Evolutionary conservation across 1,140 invertebrate species (phyloP).

Genomic region (Aphaenogaster ashmeadi): DNA sequence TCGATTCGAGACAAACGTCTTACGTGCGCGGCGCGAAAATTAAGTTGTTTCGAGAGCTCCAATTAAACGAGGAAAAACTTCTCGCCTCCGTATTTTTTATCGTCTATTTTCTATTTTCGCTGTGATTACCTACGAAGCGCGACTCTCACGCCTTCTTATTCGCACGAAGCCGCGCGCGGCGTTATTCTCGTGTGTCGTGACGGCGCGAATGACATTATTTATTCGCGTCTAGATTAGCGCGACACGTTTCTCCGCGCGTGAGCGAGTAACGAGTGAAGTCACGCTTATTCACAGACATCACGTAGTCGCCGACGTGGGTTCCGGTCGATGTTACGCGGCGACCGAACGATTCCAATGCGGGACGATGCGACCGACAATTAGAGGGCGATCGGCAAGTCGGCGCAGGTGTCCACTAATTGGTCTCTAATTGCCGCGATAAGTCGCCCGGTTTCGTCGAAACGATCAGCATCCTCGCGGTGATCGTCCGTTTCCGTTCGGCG

Average conservation of each 20-base stretch:
- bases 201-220: slow-evolving; percentile 53
- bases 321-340: slow-evolving; percentile 19
- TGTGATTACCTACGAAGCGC: neutral
- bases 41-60: slow-evolving; percentile 20
- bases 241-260: slow-evolving; percentile 44
- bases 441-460: slow-evolving; percentile 56
- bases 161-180: slow-evolving; percentile 26
- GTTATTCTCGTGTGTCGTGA: slow-evolving; percentile 49
- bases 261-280: slow-evolving; percentile 53
- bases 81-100: slow-evolving; percentile 4
- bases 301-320: slow-evolving; percentile 47
- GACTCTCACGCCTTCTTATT: slow-evolving; percentile 7
- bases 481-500: slow-evolving; percentile 28
- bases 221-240: slow-evolving; percentile 57
- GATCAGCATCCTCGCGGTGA: slow-evolving; percentile 23
- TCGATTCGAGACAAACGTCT: neutral
- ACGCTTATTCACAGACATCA: slow-evolving; percentile 38
- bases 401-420: slow-evolving; percentile 71
- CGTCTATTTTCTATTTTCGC: neutral
- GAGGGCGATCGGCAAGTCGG: slow-evolving; percentile 62
- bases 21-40: slow-evolving; percentile 13
- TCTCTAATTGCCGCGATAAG: slow-evolving; percentile 77
- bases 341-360: slow-evolving; percentile 55
- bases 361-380: slow-evolving; percentile 72
- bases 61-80: slow-evolving; percentile 25